phyloP scores from a whole-genome alignment of 2,888 invertebrate species.

The Electrophaes corylata region DNA sequence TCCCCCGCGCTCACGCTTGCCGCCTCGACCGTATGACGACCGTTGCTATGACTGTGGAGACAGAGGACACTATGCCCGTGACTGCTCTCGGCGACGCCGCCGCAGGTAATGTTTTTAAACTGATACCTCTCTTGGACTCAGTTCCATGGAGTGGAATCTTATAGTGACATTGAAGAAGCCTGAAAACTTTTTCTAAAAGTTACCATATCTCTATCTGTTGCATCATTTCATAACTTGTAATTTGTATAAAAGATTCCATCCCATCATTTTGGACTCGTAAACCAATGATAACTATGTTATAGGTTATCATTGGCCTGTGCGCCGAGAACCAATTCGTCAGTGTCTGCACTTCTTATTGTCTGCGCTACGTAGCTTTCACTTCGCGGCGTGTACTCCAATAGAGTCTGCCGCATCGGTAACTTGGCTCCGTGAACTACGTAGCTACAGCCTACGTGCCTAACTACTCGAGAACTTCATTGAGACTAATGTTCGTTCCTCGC shows the following conservation, averaged over 20 bases:
- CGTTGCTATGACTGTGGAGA: slow-evolving; percentile 98
- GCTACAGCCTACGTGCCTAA: slow-evolving; percentile 79
- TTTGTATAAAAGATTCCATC: slow-evolving; percentile 66
- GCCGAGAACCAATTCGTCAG: slow-evolving; percentile 82
- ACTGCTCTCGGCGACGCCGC: slow-evolving; percentile 91
- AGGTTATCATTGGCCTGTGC: slow-evolving; percentile 85
- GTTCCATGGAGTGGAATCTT: slow-evolving; percentile 32
- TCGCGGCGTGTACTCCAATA: slow-evolving; percentile 79
- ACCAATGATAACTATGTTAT: slow-evolving; percentile 85
- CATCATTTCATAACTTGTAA: slow-evolving; percentile 13
- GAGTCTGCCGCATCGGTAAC: slow-evolving; percentile 79
- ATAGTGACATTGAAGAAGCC: slow-evolving; percentile 19
- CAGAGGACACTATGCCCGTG: slow-evolving; percentile 96
- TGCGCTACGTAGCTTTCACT: slow-evolving; percentile 83
- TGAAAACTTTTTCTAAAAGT: slow-evolving; percentile 7
- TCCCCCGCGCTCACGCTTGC: slow-evolving; percentile 83
- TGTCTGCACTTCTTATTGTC: slow-evolving; percentile 84
- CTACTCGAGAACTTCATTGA: slow-evolving; percentile 73
- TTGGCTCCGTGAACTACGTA: slow-evolving; percentile 80
- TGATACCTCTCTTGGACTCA: slow-evolving; percentile 22
- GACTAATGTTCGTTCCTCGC: slow-evolving; percentile 76
- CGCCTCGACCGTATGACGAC: slow-evolving; percentile 95
- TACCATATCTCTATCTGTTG: not conserved
- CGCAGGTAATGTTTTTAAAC: slow-evolving; percentile 65
- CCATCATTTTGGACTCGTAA: slow-evolving; percentile 68